Conservation (phyloP, 92 coral and sea anemone genomes). For the Anthopleura xanthogrammica region DNA sequence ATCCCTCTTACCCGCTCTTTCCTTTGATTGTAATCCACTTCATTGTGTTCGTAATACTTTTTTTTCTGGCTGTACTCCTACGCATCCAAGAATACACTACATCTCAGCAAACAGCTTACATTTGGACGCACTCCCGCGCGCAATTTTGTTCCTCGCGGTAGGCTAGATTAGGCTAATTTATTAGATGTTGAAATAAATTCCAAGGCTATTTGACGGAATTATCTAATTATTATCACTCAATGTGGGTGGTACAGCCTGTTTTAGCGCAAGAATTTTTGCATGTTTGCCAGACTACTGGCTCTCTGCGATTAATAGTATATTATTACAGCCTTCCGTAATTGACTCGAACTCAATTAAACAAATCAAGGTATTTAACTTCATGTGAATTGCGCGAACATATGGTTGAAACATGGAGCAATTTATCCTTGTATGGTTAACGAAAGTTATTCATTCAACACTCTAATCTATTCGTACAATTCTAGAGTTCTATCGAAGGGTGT, state of each 20-base stretch:
- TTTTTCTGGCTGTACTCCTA: not conserved
- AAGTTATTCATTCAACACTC: not conserved
- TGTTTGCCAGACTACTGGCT: not conserved
- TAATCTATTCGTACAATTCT: not conserved
- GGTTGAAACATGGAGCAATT: conserved; percentile 1
- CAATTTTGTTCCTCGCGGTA: not conserved
- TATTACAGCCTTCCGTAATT: conserved; percentile 21
- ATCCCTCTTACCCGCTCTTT: conserved; percentile 34
- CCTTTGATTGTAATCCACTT: conserved; percentile 23
- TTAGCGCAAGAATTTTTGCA: not conserved
- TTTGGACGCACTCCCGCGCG: not conserved
- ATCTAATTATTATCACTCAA: not conserved
- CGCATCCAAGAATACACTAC: not conserved
- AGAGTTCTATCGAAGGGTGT: not conserved
- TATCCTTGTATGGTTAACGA: not conserved
- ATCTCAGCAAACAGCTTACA: not conserved
- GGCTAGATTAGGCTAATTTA: not conserved
- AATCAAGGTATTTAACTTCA: not conserved
- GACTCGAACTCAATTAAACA: not conserved
- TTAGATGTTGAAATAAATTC: not conserved
- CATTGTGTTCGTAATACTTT: not conserved
- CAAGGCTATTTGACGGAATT: not conserved
- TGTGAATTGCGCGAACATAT: not conserved
- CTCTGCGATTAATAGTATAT: not conserved
- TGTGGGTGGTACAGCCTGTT: conserved; percentile 23